These are phyloP conservation scores for Polyploca ridens DNA, from an alignment of 2,888 invertebrate genomes.

Conservation along the genomic window DNA sequence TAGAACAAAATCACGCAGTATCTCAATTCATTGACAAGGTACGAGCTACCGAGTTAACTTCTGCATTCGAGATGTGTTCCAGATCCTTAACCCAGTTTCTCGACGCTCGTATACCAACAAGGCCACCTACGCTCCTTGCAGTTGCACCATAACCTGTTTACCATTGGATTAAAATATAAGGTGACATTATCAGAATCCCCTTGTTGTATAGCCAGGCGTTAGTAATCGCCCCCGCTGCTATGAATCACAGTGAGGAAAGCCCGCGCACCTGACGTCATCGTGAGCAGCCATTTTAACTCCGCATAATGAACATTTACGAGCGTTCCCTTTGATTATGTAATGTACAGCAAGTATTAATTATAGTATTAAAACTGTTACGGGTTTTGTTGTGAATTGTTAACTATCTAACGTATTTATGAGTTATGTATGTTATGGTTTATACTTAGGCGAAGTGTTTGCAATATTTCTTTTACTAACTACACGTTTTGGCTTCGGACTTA, in stretches of 20 bases:
- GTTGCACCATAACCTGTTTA: neutral
- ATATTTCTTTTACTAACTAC: too few relatives aligned
- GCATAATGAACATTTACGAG: conserved; percentile 43
- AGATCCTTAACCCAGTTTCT: conserved; percentile 12
- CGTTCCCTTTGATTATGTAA: conserved; percentile 32
- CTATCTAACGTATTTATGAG: neutral
- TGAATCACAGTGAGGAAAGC: conserved; percentile 72
- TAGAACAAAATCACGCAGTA: neutral
- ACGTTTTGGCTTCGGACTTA: too few relatives aligned
- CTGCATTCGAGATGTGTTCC: neutral
- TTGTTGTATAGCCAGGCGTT: conserved; percentile 5
- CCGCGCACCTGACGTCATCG: conserved; percentile 65
- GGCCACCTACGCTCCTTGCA: conserved; percentile 1
- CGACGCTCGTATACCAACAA: neutral
- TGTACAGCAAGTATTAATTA: conserved; percentile 13
- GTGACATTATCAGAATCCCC: conserved; percentile 5
- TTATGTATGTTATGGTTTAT: neutral
- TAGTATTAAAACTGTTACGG: conserved; percentile 3
- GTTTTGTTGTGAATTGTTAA: neutral
- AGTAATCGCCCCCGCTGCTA: conserved; percentile 26
- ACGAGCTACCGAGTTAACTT: neutral
- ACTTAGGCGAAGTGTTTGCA: neutral
- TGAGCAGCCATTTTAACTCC: conserved; percentile 32
- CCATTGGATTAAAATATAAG: neutral
- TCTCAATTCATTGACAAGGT: neutral